phyloP scores from a whole-genome alignment of 2,797 vertebrate genomes.

The Syncerus caffer region DNA sequence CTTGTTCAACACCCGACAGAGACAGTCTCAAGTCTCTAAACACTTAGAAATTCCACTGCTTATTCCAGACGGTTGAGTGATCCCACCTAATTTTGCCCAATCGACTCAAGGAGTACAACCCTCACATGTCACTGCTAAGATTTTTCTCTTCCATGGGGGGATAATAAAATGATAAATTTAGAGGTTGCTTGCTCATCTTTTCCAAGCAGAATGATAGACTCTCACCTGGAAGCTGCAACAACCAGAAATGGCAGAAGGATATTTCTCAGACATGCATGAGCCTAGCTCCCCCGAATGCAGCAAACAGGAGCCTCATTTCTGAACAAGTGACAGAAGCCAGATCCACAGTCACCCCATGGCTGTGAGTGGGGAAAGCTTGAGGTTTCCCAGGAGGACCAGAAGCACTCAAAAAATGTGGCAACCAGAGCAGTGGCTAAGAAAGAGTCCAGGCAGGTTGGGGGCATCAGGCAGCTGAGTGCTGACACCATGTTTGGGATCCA shows the following conservation, averaged over 20 bases:
- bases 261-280: not conserved
- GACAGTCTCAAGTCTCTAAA: not conserved
- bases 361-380: not conserved
- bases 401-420: constrained; percentile 7
- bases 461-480: not conserved
- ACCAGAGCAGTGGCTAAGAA: constrained; percentile 7
- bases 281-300: not conserved
- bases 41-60: not conserved
- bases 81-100: not conserved
- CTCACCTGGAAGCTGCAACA: constrained; percentile 24
- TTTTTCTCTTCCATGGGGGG: not conserved
- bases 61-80: not conserved
- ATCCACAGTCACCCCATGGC: not conserved
- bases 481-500: not conserved
- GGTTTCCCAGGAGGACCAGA: constrained; percentile 7
- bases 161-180: constrained; percentile 57
- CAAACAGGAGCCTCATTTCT: not conserved
- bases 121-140: not conserved
- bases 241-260: not conserved
- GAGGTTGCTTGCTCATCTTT: constrained; percentile 31
- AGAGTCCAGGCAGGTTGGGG: not conserved
- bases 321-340: not conserved
- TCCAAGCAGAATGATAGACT: constrained; percentile 22
- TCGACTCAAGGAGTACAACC: not conserved
- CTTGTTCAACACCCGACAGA: not conserved